Base-by-base conservation (phyloP, 2,888 invertebrate species). In the Polydrusus tereticollis region DNA sequence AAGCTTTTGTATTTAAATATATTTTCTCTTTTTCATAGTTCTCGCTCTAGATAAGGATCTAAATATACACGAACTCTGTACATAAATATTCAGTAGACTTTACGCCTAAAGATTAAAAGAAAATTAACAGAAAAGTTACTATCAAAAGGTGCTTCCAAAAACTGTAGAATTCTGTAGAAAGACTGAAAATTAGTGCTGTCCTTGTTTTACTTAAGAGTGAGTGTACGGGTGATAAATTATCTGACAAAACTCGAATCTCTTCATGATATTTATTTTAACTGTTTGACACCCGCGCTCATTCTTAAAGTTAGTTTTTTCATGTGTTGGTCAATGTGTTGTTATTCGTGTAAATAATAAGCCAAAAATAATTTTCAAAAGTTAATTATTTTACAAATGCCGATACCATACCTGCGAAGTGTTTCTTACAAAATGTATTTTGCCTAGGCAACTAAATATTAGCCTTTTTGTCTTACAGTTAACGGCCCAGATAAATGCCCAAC, bases 121-220 rank as follows among this genome's bases (percentile, higher is more conserved):
- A 16, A 18, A 63, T 41, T n/a, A 66, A 26, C n/a, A 43, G 29
- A 41, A 43, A 58, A 63, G 68, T 72, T 72, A 64, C 72, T 72
- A 72, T 72, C 64, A 41, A 55, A 16, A 65, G n/a, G 73, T 73
- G 73, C 73, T 73, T 73, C 73, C 73, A 73, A 33, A 45, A 69
- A 60, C 21, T 59, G 62, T 73, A 69, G 59, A 65, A 38, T 69
- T 66, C 36, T 66, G 26, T 60, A 69, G 62, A 45, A 71, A 73
- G 73, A 73, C 73, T 73, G 73, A 73, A 59, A 20, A 41, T 16
- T 60, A 38, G 23, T 23, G 10, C 36, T 50, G n/a, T 50, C 14
- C 23, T 23, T 45, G 8, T 45, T 20, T 20, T 45, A 7, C 18
- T 8, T 45, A 45, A 8, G 20, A 43, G 20, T 18, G 8, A n/a